Evolutionary conservation across 2,797 vertebrate species (phyloP).

Genomic region (Protosalanx chinensis): DNA sequence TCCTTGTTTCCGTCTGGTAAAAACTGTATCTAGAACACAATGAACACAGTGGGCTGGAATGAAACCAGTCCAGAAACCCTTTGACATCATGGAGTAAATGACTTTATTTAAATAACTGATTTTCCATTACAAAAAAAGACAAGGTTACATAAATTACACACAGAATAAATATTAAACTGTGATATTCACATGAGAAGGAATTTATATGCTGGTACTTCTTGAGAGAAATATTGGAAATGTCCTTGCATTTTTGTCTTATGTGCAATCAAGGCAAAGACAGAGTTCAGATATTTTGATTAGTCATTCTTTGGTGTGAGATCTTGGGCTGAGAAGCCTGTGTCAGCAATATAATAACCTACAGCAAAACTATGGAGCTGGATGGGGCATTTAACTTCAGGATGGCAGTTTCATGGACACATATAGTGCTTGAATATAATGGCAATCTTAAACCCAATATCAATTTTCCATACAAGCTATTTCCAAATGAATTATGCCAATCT

Average conservation of each 20-base stretch:
- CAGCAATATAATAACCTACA: not conserved
- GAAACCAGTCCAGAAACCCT: not conserved
- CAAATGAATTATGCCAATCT: not conserved
- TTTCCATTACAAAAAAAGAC: constrained; percentile 85
- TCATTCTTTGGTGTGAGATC: not conserved
- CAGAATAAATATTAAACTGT: constrained; percentile 94
- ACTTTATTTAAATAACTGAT: constrained; percentile 98
- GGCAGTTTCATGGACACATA: not conserved
- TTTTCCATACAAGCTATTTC: not conserved
- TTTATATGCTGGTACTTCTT: not conserved
- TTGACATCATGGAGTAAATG: constrained; percentile 79
- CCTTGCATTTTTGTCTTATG: no score
- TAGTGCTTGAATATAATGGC: not conserved
- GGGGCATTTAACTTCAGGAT: not conserved
- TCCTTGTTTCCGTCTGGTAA: not conserved
- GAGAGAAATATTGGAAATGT: not conserved
- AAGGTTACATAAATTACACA: constrained; percentile 92
- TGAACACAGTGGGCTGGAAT: constrained; percentile 7
- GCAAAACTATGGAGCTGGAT: not conserved
- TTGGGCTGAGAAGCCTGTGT: not conserved
- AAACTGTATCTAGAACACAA: constrained; percentile 8
- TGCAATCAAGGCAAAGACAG: not conserved
- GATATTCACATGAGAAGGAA: constrained; percentile 77
- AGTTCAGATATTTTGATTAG: not conserved
- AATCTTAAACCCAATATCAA: not conserved